A percentile compares a stretch with the other conserved stretches of the same genome.
Evolutionary conservation across 2,797 vertebrate species (phyloP).

Genomic region (Meriones psammophilus): DNA sequence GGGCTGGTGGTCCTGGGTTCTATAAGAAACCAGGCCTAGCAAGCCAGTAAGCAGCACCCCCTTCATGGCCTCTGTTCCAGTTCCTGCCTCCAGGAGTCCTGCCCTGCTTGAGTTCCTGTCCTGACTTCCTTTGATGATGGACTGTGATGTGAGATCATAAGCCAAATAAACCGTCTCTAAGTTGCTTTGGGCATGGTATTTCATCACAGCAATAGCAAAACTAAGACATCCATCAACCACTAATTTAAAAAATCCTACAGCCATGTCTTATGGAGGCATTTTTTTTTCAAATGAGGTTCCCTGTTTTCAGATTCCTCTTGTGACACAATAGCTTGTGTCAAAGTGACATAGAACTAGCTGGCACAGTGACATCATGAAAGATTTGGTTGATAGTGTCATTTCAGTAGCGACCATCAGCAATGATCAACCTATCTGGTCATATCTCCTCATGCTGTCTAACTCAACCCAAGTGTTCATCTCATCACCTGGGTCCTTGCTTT

Average conservation of each 20-base stretch:
- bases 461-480: not conserved
- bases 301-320: not conserved
- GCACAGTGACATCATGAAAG: not conserved
- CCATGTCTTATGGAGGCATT: no score
- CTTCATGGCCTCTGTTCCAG: not conserved
- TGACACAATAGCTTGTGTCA: not conserved
- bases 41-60: not conserved
- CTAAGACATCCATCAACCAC: not conserved
- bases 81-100: not conserved
- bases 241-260: not conserved
- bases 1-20: not conserved
- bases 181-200: not conserved
- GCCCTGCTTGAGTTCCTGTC: not conserved
- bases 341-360: no score
- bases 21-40: not conserved
- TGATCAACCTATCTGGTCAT: not conserved
- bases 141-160: not conserved
- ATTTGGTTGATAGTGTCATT: not conserved
- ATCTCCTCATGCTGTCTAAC: not conserved
- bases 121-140: not conserved
- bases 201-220: not conserved
- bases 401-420: not conserved
- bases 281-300: no score
- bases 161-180: not conserved
- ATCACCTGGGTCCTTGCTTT: not conserved